Conservation (phyloP, 2,888 invertebrate genomes). For the Sarcophaga carnaria region DNA sequence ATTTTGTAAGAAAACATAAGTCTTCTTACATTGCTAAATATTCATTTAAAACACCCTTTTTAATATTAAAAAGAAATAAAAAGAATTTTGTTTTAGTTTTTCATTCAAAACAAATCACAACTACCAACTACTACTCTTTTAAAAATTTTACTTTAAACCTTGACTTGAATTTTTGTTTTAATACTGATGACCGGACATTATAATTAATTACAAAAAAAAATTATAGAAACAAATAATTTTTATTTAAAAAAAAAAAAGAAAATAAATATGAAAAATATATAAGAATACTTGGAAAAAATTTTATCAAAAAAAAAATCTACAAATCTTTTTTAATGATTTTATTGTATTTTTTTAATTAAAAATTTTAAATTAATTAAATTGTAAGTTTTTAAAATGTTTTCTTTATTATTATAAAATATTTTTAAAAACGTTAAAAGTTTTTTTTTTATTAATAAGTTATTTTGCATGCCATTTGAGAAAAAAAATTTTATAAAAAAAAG, state of each 20-base stretch:
- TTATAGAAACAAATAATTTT: conserved; percentile 8
- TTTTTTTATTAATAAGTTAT: conserved; percentile 41
- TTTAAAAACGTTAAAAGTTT: conserved; percentile 39
- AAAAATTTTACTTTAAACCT: not conserved
- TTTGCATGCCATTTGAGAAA: conserved; percentile 60
- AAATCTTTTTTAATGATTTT: conserved; percentile 30
- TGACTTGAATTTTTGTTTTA: conserved; percentile 16
- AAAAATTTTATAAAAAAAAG: too few relatives aligned
- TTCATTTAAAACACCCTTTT: too few relatives aligned
- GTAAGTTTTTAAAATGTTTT: conserved; percentile 37
- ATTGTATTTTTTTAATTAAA: conserved; percentile 30
- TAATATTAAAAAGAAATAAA: too few relatives aligned
- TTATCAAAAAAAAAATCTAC: conserved; percentile 16
- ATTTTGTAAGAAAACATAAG: too few relatives aligned
- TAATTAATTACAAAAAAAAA: conserved; percentile 4
- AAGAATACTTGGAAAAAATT: not conserved
- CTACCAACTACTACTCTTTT: not conserved
- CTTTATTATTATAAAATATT: conserved; percentile 36
- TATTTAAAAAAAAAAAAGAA: conserved; percentile 13
- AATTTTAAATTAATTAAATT: conserved; percentile 15
- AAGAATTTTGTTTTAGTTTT: not conserved
- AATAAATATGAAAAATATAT: conserved; percentile 2
- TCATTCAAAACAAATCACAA: not conserved
- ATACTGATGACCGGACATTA: conserved; percentile 7
- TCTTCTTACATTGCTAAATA: too few relatives aligned